Evolutionary conservation across 1,140 invertebrate species (phyloP).

Genomic region (Dendroctonus valens): DNA sequence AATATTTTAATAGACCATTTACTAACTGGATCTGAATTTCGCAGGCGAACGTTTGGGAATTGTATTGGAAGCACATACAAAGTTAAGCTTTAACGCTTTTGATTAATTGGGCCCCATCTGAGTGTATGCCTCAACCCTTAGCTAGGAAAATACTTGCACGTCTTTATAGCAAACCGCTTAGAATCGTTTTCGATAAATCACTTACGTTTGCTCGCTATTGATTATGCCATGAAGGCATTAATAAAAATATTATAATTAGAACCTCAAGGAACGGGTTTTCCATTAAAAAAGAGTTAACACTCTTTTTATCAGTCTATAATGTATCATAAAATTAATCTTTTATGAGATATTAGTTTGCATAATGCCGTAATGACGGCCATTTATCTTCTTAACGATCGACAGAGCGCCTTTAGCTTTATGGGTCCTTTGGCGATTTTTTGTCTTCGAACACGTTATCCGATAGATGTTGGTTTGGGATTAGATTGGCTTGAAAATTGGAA

Average conservation of each 20-base stretch:
- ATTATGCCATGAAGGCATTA: conserved; percentile 1
- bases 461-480: conserved; percentile 2
- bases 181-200: no score
- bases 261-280: conserved; percentile 15
- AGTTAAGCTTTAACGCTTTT: no score
- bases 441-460: conserved; percentile 8
- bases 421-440: conserved; percentile 9
- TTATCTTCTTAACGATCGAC: conserved; percentile 23
- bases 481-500: background rate
- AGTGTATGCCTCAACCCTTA: no score
- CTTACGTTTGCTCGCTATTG: background rate
- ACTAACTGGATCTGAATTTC: no score
- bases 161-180: no score
- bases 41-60: no score
- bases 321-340: conserved; percentile 28
- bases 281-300: conserved; percentile 24
- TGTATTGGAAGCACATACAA: no score
- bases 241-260: conserved; percentile 16
- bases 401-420: conserved; percentile 5
- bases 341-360: conserved; percentile 21
- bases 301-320: conserved; percentile 24
- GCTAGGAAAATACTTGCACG: no score
- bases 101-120: no score
- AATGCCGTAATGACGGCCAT: conserved; percentile 21
- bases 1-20: no score